Evolutionary conservation across 23 tunicate genomes (phyloP).

Genomic region (Diplosoma virens): DNA sequence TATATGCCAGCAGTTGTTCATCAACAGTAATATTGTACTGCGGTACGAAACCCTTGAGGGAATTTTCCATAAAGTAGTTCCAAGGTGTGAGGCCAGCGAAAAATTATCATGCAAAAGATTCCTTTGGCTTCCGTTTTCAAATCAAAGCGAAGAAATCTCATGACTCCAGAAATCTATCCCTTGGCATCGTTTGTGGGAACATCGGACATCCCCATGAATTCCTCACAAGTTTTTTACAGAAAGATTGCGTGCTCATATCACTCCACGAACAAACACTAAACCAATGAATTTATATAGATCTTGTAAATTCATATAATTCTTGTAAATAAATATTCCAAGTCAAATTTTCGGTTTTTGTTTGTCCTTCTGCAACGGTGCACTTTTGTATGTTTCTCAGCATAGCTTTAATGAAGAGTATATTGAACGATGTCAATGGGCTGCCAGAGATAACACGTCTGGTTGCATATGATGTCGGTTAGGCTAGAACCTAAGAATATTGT

Average conservation of each 20-base stretch:
- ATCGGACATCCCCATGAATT: no score
- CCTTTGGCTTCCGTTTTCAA: background rate
- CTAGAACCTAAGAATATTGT: background rate
- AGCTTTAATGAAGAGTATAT: constrained; percentile 8
- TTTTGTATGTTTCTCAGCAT: constrained; percentile 23
- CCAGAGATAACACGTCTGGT: constrained; percentile 24
- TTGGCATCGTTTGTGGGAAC: no score
- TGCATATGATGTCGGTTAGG: constrained; percentile 14
- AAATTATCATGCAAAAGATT: constrained; percentile 4
- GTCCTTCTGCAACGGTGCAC: constrained; percentile 23
- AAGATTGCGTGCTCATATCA: constrained; percentile 12
- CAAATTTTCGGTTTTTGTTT: constrained; percentile 8
- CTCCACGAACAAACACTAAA: constrained; percentile 19
- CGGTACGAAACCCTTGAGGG: constrained; percentile 1
- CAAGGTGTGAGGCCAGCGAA: constrained; percentile 5
- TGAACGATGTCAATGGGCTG: constrained; percentile 31
- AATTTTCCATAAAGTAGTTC: background rate
- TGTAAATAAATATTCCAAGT: constrained; percentile 35
- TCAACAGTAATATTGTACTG: no score
- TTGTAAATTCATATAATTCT: background rate
- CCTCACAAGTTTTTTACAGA: constrained; percentile 2
- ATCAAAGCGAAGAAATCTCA: no score
- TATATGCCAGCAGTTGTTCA: no score
- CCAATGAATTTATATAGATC: constrained; percentile 17
- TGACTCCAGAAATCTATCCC: no score